phyloP scores from a whole-genome alignment of 2,888 invertebrate genomes.

The Drosophila fungiperda region DNA sequence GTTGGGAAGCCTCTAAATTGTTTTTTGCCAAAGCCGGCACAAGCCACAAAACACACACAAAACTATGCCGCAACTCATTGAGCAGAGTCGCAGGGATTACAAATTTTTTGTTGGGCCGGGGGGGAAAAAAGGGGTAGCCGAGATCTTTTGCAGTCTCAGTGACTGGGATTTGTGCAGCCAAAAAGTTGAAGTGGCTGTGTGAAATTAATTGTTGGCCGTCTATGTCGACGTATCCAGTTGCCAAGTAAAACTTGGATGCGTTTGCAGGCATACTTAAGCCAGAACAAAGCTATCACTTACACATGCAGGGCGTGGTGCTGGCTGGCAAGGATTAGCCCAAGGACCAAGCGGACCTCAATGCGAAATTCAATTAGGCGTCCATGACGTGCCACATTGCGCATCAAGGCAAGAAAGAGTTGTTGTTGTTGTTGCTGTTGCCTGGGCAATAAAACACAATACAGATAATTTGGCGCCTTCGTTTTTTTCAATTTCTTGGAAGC shows the following conservation, averaged over 20 bases:
- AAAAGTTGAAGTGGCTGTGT: conserved; percentile 78
- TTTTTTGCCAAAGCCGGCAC: conserved; percentile 56
- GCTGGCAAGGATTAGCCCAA: conserved; percentile 70
- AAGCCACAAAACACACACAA: conserved; percentile 78
- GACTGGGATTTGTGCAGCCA: conserved; percentile 76
- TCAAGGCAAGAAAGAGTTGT: conserved; percentile 49
- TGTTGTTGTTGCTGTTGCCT: conserved; percentile 32
- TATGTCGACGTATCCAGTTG: conserved; percentile 27
- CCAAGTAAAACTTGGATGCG: conserved; percentile 10
- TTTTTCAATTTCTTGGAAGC: conserved; percentile 74
- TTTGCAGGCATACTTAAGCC: conserved; percentile 56
- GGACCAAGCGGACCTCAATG: conserved; percentile 48
- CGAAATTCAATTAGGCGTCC: conserved; percentile 78
- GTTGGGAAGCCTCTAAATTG: conserved; percentile 80
- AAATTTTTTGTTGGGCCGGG: conserved; percentile 27
- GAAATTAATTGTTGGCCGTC: conserved; percentile 80
- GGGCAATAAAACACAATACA: conserved; percentile 76
- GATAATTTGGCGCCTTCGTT: conserved; percentile 74
- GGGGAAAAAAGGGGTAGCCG: background rate
- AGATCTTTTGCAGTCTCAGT: conserved; percentile 28
- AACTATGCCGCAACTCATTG: conserved; percentile 79
- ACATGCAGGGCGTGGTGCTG: conserved; percentile 46
- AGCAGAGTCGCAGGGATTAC: conserved; percentile 27
- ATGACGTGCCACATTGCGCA: conserved; percentile 70
- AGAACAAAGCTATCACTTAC: conserved; percentile 80